Conservation (phyloP, 2,888 invertebrate species). For the Leptinotarsa tumamoca region DNA sequence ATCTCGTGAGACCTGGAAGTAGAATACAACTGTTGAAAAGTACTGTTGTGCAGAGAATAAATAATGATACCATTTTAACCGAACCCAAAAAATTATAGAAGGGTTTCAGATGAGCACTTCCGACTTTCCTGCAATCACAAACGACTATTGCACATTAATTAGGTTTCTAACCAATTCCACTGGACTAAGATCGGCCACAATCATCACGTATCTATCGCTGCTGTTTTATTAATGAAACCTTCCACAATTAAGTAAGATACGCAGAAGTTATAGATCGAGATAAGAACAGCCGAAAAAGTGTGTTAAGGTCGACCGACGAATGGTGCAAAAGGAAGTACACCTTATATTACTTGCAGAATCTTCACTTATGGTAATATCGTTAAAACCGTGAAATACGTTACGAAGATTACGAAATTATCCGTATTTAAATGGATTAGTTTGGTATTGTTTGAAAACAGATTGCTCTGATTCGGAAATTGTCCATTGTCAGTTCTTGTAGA, state of each 20-base stretch:
- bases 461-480: slow-evolving; percentile 4
- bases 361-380: slow-evolving; percentile 41
- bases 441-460: slow-evolving; percentile 15
- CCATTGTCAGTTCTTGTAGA: not conserved
- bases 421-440: slow-evolving; percentile 28
- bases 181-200: not conserved
- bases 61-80: too few species aligned
- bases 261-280: slow-evolving; percentile 36
- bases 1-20: too few species aligned
- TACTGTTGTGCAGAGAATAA: too few species aligned
- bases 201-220: slow-evolving; percentile 13
- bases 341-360: slow-evolving; percentile 41
- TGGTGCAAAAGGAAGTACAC: slow-evolving; percentile 44
- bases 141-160: not conserved
- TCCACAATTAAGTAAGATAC: slow-evolving; percentile 20
- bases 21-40: too few species aligned
- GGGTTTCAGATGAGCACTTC: too few species aligned
- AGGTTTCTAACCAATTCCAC: not conserved
- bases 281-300: slow-evolving; percentile 39
- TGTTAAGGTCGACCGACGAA: slow-evolving; percentile 45
- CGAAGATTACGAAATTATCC: slow-evolving; percentile 30
- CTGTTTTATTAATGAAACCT: slow-evolving; percentile 22
- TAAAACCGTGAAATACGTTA: slow-evolving; percentile 37
- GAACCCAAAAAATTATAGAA: too few species aligned
- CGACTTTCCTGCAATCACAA: not conserved